A percentile compares a stretch with the other conserved stretches of the same genome.
These are phyloP conservation scores for Rattus rattus DNA, from an alignment of 2,113 vertebrate species.

Conservation along the genomic window DNA sequence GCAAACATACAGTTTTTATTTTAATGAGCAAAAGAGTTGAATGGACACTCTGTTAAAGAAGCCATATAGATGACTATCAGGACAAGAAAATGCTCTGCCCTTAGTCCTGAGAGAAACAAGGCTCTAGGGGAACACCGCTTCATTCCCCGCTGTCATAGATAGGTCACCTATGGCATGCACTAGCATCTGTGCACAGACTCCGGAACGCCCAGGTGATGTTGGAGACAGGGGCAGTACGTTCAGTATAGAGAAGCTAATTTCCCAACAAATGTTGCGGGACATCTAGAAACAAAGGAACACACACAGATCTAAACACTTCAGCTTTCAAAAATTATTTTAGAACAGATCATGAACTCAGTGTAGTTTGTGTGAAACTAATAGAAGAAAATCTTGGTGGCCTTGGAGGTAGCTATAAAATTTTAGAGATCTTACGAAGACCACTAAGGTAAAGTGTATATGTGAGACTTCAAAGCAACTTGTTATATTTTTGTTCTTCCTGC, in stretches of 20 bases:
- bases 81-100: not conserved
- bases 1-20: not conserved
- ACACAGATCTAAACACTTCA: not conserved
- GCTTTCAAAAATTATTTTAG: not conserved
- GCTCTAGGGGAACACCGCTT: not conserved
- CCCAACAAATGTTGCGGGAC: not conserved
- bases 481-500: not conserved
- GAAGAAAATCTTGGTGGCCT: not conserved
- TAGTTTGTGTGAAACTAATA: not conserved
- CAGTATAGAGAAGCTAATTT: not conserved
- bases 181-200: not conserved
- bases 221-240: not conserved
- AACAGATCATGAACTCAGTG: not conserved
- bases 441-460: not conserved
- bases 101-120: not conserved
- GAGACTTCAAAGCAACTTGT: not conserved
- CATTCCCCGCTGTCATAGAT: not conserved
- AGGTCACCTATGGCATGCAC: not conserved
- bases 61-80: not conserved
- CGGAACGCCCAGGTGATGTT: not conserved
- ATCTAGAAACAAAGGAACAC: not conserved
- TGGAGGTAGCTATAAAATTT: not conserved
- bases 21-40: not conserved
- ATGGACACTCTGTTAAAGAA: not conserved
- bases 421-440: not conserved